phyloP scores from a whole-genome alignment of 2,888 invertebrate species.

The Eurois occulta region DNA sequence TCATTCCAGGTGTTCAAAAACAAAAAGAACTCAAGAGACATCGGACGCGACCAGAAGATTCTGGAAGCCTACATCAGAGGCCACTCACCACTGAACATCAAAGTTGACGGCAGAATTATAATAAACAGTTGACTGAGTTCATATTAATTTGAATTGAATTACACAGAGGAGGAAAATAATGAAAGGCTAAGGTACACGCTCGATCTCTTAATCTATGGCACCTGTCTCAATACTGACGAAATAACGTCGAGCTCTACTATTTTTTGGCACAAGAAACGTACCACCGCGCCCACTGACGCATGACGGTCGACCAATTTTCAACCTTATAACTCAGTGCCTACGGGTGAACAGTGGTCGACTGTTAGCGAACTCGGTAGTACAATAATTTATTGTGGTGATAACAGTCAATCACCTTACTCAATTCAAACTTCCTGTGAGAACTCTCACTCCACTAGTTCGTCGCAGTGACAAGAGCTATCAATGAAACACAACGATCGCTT shows the following conservation, averaged over 20 bases:
- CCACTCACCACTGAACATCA: slow-evolving; percentile 89
- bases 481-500: not conserved
- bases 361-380: not conserved
- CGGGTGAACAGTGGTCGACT: not conserved
- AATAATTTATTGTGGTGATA: not conserved
- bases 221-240: not conserved
- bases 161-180: slow-evolving; percentile 41
- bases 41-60: slow-evolving; percentile 89
- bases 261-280: not conserved
- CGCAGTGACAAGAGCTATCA: not conserved
- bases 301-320: not conserved
- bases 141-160: slow-evolving; percentile 11
- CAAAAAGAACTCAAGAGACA: slow-evolving; percentile 83
- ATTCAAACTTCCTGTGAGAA: not conserved
- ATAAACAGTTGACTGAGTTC: slow-evolving; percentile 74
- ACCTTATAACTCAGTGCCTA: not conserved
- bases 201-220: not conserved
- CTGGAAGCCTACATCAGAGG: slow-evolving; percentile 86
- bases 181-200: slow-evolving; percentile 1
- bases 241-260: not conserved
- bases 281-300: not conserved
- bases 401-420: not conserved
- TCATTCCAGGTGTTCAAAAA: slow-evolving; percentile 86
- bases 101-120: slow-evolving; percentile 88
- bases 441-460: not conserved